A percentile compares a stretch with the other conserved stretches of the same genome.
These are phyloP conservation scores for Holacanthella duospinosa DNA, from an alignment of 2,888 invertebrate genomes.

Conservation along the genomic window DNA sequence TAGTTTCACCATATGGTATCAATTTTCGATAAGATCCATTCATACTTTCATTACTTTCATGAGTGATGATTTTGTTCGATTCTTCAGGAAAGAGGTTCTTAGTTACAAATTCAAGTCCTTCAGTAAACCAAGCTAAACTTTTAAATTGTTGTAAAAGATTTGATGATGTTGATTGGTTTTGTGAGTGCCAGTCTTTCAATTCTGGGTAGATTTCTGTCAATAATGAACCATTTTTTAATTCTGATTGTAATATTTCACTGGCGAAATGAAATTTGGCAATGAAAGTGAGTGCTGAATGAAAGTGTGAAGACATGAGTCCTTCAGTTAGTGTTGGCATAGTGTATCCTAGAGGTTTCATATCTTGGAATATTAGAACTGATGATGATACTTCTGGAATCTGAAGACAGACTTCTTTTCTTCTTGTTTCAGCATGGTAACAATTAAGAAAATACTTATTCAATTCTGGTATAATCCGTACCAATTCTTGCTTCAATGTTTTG, in stretches of 20 bases:
- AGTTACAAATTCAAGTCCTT: background rate
- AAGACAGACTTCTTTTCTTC: background rate
- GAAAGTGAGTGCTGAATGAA: background rate
- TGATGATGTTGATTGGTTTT: background rate
- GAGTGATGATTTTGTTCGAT: no score
- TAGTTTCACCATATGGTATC: background rate
- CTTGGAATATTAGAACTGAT: conserved; percentile 1
- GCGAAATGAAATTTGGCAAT: background rate
- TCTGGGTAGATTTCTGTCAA: background rate
- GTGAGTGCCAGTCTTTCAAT: background rate
- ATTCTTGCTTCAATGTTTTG: background rate
- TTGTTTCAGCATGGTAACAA: background rate
- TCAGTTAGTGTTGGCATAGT: background rate
- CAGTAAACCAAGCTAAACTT: background rate
- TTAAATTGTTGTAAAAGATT: no score
- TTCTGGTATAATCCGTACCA: background rate
- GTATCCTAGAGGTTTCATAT: conserved; percentile 2
- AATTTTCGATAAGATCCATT: background rate
- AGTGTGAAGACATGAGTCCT: background rate
- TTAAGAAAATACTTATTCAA: background rate
- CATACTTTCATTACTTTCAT: no score
- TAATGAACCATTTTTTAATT: background rate
- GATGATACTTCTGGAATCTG: background rate
- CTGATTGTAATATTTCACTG: background rate
- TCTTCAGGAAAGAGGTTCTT: background rate